A percentile compares a stretch with the other conserved stretches of the same genome.
Evolutionary conservation across 2,797 vertebrate genomes (phyloP).

Genomic region (Aratinga solstitialis): DNA sequence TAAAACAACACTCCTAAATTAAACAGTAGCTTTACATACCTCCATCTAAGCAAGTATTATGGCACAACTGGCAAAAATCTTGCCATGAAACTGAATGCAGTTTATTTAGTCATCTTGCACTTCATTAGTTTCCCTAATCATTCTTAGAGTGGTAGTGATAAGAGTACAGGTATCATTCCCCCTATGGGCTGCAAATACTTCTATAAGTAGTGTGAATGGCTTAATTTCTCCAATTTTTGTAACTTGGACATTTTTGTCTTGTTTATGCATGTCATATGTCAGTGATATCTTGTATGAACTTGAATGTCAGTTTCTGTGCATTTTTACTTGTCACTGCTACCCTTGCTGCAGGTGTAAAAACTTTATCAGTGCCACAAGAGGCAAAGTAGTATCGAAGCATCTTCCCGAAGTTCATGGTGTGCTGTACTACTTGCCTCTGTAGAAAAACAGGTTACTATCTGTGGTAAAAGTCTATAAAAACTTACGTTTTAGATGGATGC

Average conservation of each 20-base stretch:
- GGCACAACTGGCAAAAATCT: neutral
- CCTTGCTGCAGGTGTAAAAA: neutral
- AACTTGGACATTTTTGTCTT: neutral
- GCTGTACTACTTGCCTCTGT: neutral
- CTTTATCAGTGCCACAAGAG: neutral
- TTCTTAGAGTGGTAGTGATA: neutral
- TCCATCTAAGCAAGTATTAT: neutral
- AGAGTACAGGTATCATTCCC: neutral
- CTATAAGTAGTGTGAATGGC: neutral
- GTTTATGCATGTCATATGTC: neutral
- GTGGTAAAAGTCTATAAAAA: neutral
- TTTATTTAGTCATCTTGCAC: neutral
- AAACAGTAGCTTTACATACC: neutral
- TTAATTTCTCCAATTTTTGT: neutral
- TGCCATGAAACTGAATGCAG: neutral
- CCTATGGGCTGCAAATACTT: neutral
- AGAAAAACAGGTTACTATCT: neutral
- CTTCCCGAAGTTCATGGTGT: neutral
- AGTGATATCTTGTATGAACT: neutral
- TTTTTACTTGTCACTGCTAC: neutral
- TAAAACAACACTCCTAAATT: neutral
- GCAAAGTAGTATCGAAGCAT: neutral
- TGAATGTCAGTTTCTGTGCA: neutral
- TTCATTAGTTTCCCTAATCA: neutral
- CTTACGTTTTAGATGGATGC: neutral